These are phyloP conservation scores for Xyrauchen texanus DNA, from an alignment of 2,113 vertebrate species.

Conservation along the genomic window DNA sequence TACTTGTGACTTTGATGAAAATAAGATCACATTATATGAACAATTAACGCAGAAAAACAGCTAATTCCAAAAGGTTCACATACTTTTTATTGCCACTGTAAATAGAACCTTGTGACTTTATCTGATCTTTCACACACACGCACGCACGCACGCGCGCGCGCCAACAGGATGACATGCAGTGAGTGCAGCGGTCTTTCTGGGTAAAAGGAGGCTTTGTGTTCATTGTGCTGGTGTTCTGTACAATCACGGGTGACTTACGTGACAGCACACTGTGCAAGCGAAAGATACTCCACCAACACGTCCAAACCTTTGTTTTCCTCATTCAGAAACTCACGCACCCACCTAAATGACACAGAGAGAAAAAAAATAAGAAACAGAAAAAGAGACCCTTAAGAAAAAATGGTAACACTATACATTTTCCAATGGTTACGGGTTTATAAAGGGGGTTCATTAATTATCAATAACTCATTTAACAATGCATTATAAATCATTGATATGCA, in stretches of 20 bases:
- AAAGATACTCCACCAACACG: slow-evolving; percentile 96
- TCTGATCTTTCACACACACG: slow-evolving; percentile 52
- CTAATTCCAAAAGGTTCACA: not conserved
- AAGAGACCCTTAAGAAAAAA: not conserved
- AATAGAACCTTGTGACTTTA: slow-evolving; percentile 61
- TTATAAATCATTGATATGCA: too few species aligned
- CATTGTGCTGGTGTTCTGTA: slow-evolving; percentile 58
- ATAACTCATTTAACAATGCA: too few species aligned
- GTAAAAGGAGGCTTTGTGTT: slow-evolving; percentile 68
- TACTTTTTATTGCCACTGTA: slow-evolving; percentile 49
- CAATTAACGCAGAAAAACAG: not conserved
- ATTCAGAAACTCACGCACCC: slow-evolving; percentile 98
- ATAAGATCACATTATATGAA: too few species aligned
- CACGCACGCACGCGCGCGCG: slow-evolving; percentile 41
- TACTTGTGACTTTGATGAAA: too few species aligned
- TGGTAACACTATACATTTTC: too few species aligned
- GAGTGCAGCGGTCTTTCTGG: not conserved
- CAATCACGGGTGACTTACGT: slow-evolving; percentile 83
- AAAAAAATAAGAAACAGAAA: not conserved
- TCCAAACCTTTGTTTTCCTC: slow-evolving; percentile 98
- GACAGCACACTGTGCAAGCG: slow-evolving; percentile 97
- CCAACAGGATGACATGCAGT: slow-evolving; percentile 31
- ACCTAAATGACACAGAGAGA: slow-evolving; percentile 71
- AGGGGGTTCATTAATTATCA: too few species aligned
- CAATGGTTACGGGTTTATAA: too few species aligned